Percentiles rank a stretch among this genome's conserved stretches.
phyloP scores from a whole-genome alignment of 2,888 invertebrate genomes.

The Cerastis rubricosa region DNA sequence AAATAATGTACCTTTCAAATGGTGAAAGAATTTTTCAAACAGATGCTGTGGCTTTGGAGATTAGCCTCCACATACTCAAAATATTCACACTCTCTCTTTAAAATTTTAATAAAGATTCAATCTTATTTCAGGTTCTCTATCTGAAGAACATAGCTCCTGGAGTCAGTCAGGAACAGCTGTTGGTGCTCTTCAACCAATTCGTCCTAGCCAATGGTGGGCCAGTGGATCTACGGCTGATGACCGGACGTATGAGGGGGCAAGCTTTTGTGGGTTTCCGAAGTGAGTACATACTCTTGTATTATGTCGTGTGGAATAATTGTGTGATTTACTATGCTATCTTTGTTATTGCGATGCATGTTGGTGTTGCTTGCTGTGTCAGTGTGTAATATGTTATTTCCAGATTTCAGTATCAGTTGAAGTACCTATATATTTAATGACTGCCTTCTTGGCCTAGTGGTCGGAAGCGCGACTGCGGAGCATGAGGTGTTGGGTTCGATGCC shows the following conservation, averaged over 20 bases:
- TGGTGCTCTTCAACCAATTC: slow-evolving; percentile 86
- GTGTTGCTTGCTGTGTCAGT: neutral
- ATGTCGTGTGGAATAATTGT: neutral
- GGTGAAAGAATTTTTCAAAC: neutral
- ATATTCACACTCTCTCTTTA: neutral
- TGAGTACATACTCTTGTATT: slow-evolving; percentile 70
- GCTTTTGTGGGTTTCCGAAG: slow-evolving; percentile 90
- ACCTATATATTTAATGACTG: no score
- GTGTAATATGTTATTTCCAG: neutral
- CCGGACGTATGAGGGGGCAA: slow-evolving; percentile 91
- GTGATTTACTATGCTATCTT: neutral
- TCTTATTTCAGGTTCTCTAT: slow-evolving; percentile 85
- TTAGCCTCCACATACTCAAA: neutral
- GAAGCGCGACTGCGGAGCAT: no score
- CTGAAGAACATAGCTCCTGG: slow-evolving; percentile 90
- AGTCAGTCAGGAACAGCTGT: slow-evolving; percentile 86
- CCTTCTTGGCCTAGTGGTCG: no score
- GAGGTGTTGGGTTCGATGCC: no score
- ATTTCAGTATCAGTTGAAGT: neutral
- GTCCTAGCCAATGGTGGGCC: slow-evolving; percentile 84
- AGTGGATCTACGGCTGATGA: slow-evolving; percentile 85
- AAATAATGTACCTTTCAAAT: no score
- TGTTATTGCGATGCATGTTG: slow-evolving; percentile 9
- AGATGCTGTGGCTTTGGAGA: neutral
- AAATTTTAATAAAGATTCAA: neutral